Evolutionary conservation across 2,797 vertebrate genomes (phyloP).

Genomic region (Hemibagrus guttatus): DNA sequence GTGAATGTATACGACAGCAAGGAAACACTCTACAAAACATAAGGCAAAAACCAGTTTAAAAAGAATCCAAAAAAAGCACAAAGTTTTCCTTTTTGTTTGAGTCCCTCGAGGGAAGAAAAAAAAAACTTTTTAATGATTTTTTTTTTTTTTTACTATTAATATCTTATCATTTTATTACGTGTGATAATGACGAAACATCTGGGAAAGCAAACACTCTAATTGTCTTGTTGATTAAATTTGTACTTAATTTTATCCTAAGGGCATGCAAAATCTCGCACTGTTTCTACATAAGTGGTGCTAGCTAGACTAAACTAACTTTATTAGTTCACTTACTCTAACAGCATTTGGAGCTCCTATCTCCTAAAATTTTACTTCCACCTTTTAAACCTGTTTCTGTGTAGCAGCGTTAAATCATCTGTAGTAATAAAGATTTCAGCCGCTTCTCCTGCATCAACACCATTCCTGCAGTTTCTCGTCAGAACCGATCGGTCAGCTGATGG

Average conservation of each 20-base stretch:
- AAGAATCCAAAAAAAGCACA: slow-evolving; percentile 5
- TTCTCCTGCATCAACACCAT: background rate
- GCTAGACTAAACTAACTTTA: slow-evolving; percentile 18
- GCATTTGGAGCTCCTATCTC: background rate
- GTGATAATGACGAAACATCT: slow-evolving; percentile 29
- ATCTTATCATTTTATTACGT: slow-evolving; percentile 29
- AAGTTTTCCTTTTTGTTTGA: background rate
- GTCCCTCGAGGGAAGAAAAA: background rate
- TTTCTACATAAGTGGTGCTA: slow-evolving; percentile 2
- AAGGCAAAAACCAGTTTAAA: background rate
- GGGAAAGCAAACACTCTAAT: slow-evolving; percentile 30
- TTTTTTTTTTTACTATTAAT: slow-evolving; percentile 16
- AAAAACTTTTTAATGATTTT: slow-evolving; percentile 32
- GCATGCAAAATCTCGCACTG: slow-evolving; percentile 1
- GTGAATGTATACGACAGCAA: background rate
- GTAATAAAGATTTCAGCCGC: background rate
- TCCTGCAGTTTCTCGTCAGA: background rate
- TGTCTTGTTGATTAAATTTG: slow-evolving; percentile 31
- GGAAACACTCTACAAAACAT: background rate
- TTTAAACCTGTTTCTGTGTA: background rate
- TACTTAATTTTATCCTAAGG: slow-evolving; percentile 27
- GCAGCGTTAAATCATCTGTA: background rate
- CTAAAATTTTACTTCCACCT: background rate
- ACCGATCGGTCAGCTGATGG: background rate
- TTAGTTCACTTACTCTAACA: slow-evolving; percentile 1